These are phyloP conservation scores for Tragelaphus scriptus DNA, from an alignment of 2,113 vertebrate genomes.

Conservation along the genomic window DNA sequence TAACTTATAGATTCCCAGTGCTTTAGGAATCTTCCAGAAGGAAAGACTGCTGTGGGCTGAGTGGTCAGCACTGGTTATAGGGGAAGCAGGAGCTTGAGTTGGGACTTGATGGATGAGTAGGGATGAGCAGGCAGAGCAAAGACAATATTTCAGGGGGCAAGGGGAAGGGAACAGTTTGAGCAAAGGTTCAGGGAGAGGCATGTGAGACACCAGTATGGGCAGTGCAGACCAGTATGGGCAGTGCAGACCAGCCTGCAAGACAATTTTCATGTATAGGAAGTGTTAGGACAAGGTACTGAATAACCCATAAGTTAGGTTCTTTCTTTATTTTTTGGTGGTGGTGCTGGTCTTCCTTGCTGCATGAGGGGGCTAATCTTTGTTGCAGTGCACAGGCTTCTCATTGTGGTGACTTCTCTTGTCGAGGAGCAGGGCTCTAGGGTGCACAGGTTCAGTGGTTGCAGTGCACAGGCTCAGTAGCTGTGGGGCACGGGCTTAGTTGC, in stretches of 20 bases:
- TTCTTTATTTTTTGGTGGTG: not conserved
- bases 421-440: not conserved
- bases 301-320: not conserved
- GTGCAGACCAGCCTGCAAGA: not conserved
- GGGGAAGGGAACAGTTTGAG: too few species aligned
- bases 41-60: not conserved
- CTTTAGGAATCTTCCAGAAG: not conserved
- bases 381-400: not conserved
- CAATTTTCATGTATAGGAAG: not conserved
- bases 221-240: not conserved
- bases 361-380: not conserved
- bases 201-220: not conserved
- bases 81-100: not conserved
- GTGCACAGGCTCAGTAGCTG: too few species aligned
- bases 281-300: not conserved
- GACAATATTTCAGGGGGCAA: rapidly evolving
- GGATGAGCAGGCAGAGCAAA: not conserved
- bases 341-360: not conserved
- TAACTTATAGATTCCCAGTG: not conserved
- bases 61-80: not conserved
- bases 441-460: too few species aligned
- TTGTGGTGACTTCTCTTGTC: not conserved
- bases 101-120: not conserved
- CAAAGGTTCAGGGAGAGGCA: not conserved
- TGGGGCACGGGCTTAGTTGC: too few species aligned